Percentiles rank a stretch among this genome's conserved stretches.
Evolutionary conservation across 2,888 invertebrate species (phyloP).

Genomic region (Crepidodera aurea): DNA sequence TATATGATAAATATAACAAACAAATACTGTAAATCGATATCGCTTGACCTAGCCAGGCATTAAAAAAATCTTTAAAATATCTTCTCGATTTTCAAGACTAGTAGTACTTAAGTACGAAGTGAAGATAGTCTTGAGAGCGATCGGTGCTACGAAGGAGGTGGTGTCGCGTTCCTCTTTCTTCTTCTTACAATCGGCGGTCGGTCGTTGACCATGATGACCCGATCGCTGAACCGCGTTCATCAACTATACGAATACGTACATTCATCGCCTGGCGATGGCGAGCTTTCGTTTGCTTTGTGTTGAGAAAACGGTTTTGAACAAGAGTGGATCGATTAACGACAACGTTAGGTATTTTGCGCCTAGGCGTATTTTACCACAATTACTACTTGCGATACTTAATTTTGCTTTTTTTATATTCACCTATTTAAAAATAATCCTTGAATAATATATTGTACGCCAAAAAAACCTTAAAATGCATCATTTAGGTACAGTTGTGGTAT

Average conservation of each 20-base stretch:
- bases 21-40: too few species aligned
- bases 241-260: constrained; percentile 21
- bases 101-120: neutral
- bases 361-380: neutral
- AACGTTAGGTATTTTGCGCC: neutral
- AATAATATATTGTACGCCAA: too few species aligned
- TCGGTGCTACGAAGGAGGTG: neutral
- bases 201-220: constrained; percentile 53
- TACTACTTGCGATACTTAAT: neutral
- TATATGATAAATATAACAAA: too few species aligned
- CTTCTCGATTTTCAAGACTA: neutral
- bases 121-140: neutral
- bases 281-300: neutral
- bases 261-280: neutral
- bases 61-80: too few species aligned
- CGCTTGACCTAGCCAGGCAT: too few species aligned
- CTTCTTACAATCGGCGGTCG: constrained; percentile 28
- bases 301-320: neutral
- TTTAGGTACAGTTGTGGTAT: too few species aligned
- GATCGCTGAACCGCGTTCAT: constrained; percentile 52
- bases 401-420: too few species aligned
- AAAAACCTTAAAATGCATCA: too few species aligned
- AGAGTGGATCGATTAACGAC: neutral
- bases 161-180: constrained; percentile 6
- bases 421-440: too few species aligned